Conservation (phyloP, 1,140 invertebrate species). For the Lepidostoma basale region DNA sequence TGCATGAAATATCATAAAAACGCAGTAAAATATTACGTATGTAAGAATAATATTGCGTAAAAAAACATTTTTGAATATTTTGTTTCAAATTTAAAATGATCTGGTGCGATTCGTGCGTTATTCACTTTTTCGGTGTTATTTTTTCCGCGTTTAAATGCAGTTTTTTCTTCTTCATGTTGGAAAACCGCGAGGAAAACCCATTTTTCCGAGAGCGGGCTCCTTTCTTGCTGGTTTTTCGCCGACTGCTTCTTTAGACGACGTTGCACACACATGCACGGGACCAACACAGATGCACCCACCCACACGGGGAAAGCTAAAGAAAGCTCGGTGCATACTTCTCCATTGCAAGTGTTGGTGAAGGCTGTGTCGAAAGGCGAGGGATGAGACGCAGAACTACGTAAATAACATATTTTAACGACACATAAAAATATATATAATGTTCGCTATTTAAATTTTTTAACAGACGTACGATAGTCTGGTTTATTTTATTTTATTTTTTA, state of each 20-base stretch:
- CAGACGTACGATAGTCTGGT: no score
- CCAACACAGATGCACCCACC: background rate
- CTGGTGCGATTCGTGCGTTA: no score
- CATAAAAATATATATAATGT: no score
- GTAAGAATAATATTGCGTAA: background rate
- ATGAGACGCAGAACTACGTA: background rate
- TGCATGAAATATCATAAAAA: no score
- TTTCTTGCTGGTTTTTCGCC: conserved; percentile 37
- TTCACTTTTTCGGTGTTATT: no score
- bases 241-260: conserved; percentile 43
- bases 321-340: conserved; percentile 18
- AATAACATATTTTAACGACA: no score
- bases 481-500: no score
- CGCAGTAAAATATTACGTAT: no score
- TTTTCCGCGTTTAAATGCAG: background rate
- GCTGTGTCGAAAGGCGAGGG: conserved; percentile 10
- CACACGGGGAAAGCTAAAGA: background rate
- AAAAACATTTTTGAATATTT: no score
- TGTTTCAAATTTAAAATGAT: no score
- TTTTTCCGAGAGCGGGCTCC: conserved; percentile 33
- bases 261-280: conserved; percentile 31
- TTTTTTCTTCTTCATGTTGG: background rate
- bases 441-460: no score
- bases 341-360: conserved; percentile 9
- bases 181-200: conserved; percentile 22